These are phyloP conservation scores for Rugalucina vietnamica DNA, from an alignment of 2,888 invertebrate species.

Conservation along the genomic window DNA sequence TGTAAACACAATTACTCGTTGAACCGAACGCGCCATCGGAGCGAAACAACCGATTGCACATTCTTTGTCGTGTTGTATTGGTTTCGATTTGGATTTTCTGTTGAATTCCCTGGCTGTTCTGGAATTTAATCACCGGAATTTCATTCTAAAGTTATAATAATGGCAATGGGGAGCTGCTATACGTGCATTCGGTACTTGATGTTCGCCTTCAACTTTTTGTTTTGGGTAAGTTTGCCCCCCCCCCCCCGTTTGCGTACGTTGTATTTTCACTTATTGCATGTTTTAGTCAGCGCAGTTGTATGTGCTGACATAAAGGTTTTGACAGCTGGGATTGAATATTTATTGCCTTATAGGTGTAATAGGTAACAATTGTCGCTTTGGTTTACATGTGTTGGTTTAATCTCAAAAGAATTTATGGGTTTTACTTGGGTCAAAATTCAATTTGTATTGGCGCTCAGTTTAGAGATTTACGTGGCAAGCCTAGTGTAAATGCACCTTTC, in stretches of 20 bases:
- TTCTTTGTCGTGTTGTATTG: not conserved
- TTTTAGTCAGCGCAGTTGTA: too few species aligned
- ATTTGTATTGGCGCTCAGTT: too few species aligned
- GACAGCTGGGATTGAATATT: too few species aligned
- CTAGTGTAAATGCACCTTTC: too few species aligned
- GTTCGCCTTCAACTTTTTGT: constrained; percentile 83
- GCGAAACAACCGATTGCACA: not conserved
- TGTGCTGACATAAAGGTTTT: too few species aligned
- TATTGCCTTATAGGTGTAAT: too few species aligned
- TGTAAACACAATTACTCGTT: constrained; percentile 1
- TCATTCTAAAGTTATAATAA: constrained; percentile 37
- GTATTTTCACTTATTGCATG: not conserved
- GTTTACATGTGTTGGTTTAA: too few species aligned
- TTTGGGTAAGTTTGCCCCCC: constrained; percentile 81
- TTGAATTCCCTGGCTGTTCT: not conserved
- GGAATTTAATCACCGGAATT: not conserved
- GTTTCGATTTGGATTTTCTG: not conserved
- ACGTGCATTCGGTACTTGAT: constrained; percentile 83
- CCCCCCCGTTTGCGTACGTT: not conserved
- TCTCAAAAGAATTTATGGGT: too few species aligned
- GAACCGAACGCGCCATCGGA: not conserved
- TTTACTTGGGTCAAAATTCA: too few species aligned
- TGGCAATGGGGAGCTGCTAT: constrained; percentile 82
- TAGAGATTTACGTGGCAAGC: too few species aligned
- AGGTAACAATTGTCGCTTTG: too few species aligned